A percentile compares a stretch with the other conserved stretches of the same genome.
Evolutionary conservation across 2,113 vertebrate genomes (phyloP).

Genomic region (Pelobates fuscus): DNA sequence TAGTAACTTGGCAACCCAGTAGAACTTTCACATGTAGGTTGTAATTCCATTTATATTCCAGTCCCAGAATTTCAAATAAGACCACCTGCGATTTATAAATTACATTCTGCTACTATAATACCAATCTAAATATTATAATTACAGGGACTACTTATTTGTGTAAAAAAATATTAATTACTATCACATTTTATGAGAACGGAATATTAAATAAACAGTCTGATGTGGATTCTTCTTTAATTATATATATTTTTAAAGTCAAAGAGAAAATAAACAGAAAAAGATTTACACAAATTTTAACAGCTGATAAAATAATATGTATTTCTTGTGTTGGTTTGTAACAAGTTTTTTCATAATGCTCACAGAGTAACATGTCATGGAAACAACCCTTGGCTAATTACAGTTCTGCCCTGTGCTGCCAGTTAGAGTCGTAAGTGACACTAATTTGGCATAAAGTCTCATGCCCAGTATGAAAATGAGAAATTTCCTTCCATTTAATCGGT

Average conservation of each 20-base stretch:
- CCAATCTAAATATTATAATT: background rate
- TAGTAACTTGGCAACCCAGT: too few relatives aligned
- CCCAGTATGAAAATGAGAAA: background rate
- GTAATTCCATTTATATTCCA: too few relatives aligned
- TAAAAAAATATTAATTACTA: background rate
- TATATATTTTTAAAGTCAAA: background rate
- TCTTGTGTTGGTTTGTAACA: background rate
- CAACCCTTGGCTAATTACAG: slow-evolving; percentile 17
- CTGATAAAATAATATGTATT: slow-evolving; percentile 28
- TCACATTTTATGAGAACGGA: background rate
- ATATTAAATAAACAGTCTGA: background rate
- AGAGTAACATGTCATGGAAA: background rate
- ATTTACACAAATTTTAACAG: slow-evolving; percentile 4
- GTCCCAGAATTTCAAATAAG: too few relatives aligned
- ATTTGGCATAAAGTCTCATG: slow-evolving; percentile 18
- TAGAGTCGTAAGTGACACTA: slow-evolving; percentile 11
- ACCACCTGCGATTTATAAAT: background rate
- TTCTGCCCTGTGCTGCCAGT: background rate
- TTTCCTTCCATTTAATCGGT: background rate
- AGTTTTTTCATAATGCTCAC: background rate
- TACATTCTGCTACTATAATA: too few relatives aligned
- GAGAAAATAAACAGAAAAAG: background rate
- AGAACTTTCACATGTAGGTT: too few relatives aligned
- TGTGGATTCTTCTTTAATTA: background rate
- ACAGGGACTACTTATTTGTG: background rate